Conservation (phyloP, 1,140 invertebrate genomes). For the Zelostemma sp. region DNA sequence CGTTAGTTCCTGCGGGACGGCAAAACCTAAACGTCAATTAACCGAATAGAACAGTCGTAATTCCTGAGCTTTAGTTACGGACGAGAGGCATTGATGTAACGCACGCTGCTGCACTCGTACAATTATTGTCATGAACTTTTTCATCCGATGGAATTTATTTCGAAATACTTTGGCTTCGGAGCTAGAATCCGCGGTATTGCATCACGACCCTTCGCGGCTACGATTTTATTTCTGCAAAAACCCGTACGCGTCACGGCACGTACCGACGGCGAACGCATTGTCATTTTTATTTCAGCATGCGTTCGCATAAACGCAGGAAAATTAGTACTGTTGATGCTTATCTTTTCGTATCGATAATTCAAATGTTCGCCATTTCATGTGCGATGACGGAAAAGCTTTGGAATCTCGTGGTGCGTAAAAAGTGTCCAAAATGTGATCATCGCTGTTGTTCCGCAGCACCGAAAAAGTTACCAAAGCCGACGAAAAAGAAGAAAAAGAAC, state of each 20-base stretch:
- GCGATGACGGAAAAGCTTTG: no score
- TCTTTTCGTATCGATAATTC: no score
- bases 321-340: background rate
- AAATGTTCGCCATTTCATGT: no score
- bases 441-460: no score
- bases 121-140: conserved; percentile 35
- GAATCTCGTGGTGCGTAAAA: no score
- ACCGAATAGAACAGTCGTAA: conserved; percentile 36
- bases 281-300: conserved; percentile 17
- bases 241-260: conserved; percentile 60
- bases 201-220: background rate
- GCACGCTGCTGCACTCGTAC: conserved; percentile 24
- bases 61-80: conserved; percentile 10
- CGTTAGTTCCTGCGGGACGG: conserved; percentile 31
- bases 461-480: no score
- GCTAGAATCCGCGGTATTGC: no score
- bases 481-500: no score
- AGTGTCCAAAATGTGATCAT: no score
- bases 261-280: conserved; percentile 32
- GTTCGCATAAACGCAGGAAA: background rate
- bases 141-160: conserved; percentile 35
- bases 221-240: conserved; percentile 60
- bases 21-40: conserved; percentile 36
- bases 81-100: conserved; percentile 13
- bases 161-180: no score